Base-by-base conservation (phyloP, 2,113 vertebrate genomes). In the Eubucco bourcierii region DNA sequence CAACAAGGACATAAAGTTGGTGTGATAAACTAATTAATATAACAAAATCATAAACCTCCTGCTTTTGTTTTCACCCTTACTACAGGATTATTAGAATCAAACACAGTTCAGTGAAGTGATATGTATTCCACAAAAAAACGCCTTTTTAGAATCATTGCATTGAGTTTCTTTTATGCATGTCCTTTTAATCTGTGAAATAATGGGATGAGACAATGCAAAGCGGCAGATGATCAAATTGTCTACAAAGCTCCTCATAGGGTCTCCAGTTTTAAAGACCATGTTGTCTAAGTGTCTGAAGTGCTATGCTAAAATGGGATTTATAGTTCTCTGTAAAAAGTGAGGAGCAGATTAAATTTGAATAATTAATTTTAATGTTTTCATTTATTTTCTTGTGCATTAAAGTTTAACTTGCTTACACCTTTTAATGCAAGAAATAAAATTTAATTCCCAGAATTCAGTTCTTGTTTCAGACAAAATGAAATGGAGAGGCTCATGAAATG, bases 361-460 rank as follows among this genome's bases (percentile, higher is more conserved):
- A 98, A 98, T 98, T 98, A 97, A 97, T 97, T 98, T 97, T 96
- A 97, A 97, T 96, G 95, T 97, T 97, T 97, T 95, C 94, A 95
- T 96, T 96, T 96, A 95, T 93, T 96, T 94, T 81, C 76, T 72
- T 59, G 78, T 87, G 6, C 92, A 95, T 97, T 97, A 97, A 98
- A 97, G 34, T 97, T 97, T 97, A 96, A 98, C 65, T 97, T 97
- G 86, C 80, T 97, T 92, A 68, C 92, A 94, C 80, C 39, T 93
- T 95, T 90, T 90, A 92, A 93, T 84, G 91, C 41, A 95, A 87
- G 90, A 93, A 84, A 93, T 96, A 73, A 93, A 96, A 91, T 52
- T 60, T 31, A 96, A 82, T 96, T 97, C 87, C 65, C 39, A 95
- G 77, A 80, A 86, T 96, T 94, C 87, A 90, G 61, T 76, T 87